phyloP scores from a whole-genome alignment of 2,888 invertebrate genomes.

The Pristionchus japonicus region DNA sequence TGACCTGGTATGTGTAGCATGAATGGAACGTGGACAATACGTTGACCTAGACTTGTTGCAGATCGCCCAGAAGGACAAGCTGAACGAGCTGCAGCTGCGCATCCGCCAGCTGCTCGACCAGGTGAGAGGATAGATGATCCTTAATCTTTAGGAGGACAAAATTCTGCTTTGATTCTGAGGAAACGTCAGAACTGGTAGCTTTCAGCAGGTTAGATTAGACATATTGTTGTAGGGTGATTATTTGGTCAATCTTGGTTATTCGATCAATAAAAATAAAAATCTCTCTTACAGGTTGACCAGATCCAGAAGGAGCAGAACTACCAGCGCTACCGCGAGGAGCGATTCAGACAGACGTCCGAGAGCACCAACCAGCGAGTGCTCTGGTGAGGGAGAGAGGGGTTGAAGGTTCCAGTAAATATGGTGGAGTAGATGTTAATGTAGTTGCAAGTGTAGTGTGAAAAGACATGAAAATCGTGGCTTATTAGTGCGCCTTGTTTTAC shows the following conservation, averaged over 20 bases:
- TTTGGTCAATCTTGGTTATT: background rate
- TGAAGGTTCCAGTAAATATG: too few relatives aligned
- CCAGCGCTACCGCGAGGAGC: constrained; percentile 89
- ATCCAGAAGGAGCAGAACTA: constrained; percentile 99
- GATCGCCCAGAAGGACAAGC: constrained; percentile 96
- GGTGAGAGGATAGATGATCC: constrained; percentile 56
- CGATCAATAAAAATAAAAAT: background rate
- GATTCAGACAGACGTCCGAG: constrained; percentile 96
- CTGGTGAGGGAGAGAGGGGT: constrained; percentile 85
- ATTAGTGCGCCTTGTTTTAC: too few relatives aligned
- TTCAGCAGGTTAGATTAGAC: background rate
- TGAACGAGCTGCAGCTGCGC: constrained; percentile 93
- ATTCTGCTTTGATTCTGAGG: background rate
- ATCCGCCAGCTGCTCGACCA: constrained; percentile 95
- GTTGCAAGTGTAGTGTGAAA: too few relatives aligned
- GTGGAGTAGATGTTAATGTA: too few relatives aligned
- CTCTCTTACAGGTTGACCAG: constrained; percentile 85
- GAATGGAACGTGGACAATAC: too few relatives aligned
- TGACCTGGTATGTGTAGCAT: too few relatives aligned
- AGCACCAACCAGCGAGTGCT: constrained; percentile 94
- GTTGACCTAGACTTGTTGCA: too few relatives aligned
- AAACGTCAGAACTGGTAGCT: background rate
- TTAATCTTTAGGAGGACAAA: background rate
- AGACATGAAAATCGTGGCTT: too few relatives aligned
- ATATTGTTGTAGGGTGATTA: background rate